These are phyloP conservation scores for Zeugodacus cucurbitae DNA, from an alignment of 1,140 invertebrate genomes.

Conservation along the genomic window DNA sequence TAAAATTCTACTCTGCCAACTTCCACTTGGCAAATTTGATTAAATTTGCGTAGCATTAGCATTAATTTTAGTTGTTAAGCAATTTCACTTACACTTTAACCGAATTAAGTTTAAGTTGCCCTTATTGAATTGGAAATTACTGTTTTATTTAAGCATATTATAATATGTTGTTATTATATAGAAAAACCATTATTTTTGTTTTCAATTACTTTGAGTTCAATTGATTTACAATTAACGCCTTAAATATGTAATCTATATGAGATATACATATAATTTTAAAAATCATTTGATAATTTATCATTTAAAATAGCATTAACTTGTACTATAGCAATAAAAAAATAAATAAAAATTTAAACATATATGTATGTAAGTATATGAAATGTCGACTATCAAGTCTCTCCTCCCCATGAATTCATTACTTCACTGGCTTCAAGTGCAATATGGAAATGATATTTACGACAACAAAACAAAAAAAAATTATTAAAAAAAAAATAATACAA, in stretches of 20 bases:
- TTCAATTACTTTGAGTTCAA: neutral
- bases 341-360: neutral
- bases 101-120: neutral
- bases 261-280: neutral
- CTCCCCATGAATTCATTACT: conserved; percentile 36
- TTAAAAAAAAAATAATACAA: neutral
- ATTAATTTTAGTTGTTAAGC: neutral
- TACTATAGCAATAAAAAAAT: neutral
- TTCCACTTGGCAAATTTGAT: neutral
- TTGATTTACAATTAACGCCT: neutral
- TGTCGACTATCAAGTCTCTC: conserved; percentile 6
- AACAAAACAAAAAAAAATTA: neutral
- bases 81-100: neutral
- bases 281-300: neutral
- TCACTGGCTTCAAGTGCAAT: conserved; percentile 37
- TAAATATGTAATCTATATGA: neutral
- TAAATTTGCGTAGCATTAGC: neutral
- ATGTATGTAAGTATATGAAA: neutral
- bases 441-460: conserved; percentile 26
- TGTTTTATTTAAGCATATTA: neutral
- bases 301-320: neutral
- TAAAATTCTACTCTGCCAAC: neutral
- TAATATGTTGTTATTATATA: too few species aligned
- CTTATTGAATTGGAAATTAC: neutral
- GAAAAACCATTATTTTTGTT: neutral